Percentiles rank a stretch among this genome's conserved stretches.
phyloP scores from a whole-genome alignment of 2,888 invertebrate genomes.

The Hirudinaria manillensis region DNA sequence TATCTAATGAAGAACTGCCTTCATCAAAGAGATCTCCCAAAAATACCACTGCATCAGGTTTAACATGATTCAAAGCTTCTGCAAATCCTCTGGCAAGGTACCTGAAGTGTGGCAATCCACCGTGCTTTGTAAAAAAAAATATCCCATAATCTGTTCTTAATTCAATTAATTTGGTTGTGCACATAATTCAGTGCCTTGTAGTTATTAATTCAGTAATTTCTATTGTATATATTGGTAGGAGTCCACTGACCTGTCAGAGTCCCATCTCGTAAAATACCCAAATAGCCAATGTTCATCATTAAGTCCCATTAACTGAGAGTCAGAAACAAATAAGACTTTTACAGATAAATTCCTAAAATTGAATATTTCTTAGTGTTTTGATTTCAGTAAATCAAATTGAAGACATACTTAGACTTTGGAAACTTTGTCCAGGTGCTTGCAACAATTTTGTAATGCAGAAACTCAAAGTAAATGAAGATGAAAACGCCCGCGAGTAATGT shows the following conservation, averaged over 20 bases:
- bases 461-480: background rate
- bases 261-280: slow-evolving; percentile 72
- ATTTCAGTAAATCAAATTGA: background rate
- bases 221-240: background rate
- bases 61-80: slow-evolving; percentile 47
- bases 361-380: background rate
- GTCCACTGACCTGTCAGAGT: slow-evolving; percentile 71
- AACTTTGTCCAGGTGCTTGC: background rate
- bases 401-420: slow-evolving; percentile 4
- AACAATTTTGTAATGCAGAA: background rate
- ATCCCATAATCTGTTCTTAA: background rate
- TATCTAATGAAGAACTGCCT: slow-evolving; percentile 70
- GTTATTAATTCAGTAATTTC: slow-evolving; percentile 3
- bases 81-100: slow-evolving; percentile 37
- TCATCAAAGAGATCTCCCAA: slow-evolving; percentile 92
- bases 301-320: slow-evolving; percentile 86
- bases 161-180: background rate
- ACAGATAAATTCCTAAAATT: background rate
- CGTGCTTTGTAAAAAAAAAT: background rate
- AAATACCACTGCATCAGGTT: slow-evolving; percentile 79
- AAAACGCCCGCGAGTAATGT: background rate
- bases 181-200: background rate
- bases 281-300: slow-evolving; percentile 65
- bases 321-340: slow-evolving; percentile 61
- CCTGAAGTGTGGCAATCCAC: slow-evolving; percentile 22